Percentiles rank a stretch among this genome's conserved stretches.
phyloP scores from a whole-genome alignment of 1,140 invertebrate genomes.

The Druon quercuslanigerum region DNA sequence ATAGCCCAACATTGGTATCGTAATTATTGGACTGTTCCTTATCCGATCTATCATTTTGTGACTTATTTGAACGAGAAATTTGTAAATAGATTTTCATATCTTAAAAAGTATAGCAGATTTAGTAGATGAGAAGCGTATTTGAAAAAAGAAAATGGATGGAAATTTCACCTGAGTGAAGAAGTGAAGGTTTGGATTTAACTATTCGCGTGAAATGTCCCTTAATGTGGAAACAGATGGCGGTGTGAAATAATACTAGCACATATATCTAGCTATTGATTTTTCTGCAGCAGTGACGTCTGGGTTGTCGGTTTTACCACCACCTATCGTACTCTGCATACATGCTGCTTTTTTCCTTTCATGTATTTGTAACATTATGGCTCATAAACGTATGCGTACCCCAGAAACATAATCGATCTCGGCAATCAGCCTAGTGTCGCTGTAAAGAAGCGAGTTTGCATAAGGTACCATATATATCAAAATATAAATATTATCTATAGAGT shows the following conservation, averaged over 20 bases:
- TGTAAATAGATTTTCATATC: neutral
- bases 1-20: too few relatives aligned
- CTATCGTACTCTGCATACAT: slow-evolving; percentile 48
- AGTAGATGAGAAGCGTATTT: neutral
- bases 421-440: neutral
- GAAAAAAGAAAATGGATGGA: neutral
- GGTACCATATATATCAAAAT: too few relatives aligned
- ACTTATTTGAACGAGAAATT: too few relatives aligned
- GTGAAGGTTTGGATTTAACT: neutral
- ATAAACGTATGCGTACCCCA: neutral
- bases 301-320: slow-evolving; percentile 52
- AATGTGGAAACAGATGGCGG: slow-evolving; percentile 41
- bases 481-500: too few relatives aligned
- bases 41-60: too few relatives aligned
- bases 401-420: slow-evolving; percentile 5
- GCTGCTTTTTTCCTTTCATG: slow-evolving; percentile 43
- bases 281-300: slow-evolving; percentile 56
- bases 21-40: too few relatives aligned
- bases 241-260: slow-evolving; percentile 64
- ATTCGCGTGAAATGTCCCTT: slow-evolving; percentile 32
- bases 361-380: slow-evolving; percentile 20
- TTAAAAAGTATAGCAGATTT: neutral
- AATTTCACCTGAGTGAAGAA: neutral
- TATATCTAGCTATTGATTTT: slow-evolving; percentile 65
- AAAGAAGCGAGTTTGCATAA: too few relatives aligned